phyloP scores from a whole-genome alignment of 2,113 vertebrate genomes.

The Cairina moschata region DNA sequence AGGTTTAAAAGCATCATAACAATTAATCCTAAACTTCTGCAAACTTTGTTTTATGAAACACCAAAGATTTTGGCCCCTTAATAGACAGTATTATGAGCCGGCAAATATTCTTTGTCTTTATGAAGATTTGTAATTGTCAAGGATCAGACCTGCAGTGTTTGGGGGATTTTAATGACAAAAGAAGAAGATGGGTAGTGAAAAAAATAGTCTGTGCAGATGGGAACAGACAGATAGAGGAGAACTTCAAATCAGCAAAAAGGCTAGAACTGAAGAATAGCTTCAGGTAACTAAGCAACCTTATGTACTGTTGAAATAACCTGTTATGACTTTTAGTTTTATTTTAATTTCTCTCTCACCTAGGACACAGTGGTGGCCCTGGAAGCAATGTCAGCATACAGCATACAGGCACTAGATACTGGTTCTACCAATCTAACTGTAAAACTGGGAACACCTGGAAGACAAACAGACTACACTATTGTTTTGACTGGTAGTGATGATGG shows the following conservation, averaged over 20 bases:
- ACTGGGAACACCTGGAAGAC: conserved; percentile 56
- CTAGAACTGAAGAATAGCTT: not conserved
- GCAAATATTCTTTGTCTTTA: not conserved
- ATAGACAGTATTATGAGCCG: not conserved
- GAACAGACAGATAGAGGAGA: not conserved
- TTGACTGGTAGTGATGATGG: conserved; percentile 40
- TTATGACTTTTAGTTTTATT: not conserved
- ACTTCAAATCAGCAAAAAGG: not conserved
- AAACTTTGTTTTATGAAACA: not conserved
- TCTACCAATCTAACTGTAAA: conserved; percentile 36
- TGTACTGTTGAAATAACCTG: not conserved
- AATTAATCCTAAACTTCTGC: not conserved
- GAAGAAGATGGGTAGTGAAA: not conserved
- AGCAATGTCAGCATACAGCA: conserved; percentile 79
- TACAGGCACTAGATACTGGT: not conserved
- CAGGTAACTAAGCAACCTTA: not conserved
- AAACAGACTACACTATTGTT: conserved; percentile 3
- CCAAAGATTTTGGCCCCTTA: not conserved
- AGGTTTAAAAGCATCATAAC: not conserved
- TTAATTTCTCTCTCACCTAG: conserved; percentile 53
- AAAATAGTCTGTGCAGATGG: not conserved
- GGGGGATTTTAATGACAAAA: not conserved
- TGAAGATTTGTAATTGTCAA: not conserved
- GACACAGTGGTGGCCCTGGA: conserved; percentile 85
- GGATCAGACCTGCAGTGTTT: not conserved